Conservation (phyloP, 35 echinoderm and acorn worm genomes). For the Heliocidaris erythrogramma region DNA sequence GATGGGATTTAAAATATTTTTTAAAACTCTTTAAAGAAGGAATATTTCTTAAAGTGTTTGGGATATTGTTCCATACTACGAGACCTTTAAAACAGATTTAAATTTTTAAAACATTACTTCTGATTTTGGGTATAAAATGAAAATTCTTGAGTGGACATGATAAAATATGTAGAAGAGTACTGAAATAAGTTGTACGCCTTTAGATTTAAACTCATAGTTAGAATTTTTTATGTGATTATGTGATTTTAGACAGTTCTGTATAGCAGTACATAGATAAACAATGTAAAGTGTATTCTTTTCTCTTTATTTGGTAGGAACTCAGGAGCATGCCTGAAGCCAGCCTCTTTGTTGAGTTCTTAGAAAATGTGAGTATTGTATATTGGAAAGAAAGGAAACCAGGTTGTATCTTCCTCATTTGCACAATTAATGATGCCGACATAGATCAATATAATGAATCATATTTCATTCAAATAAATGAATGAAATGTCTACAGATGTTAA, state of each 20-base stretch:
- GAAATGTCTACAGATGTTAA: not conserved
- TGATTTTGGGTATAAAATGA: too few species aligned
- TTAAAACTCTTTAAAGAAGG: too few species aligned
- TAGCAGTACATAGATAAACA: not conserved
- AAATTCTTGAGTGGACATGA: not conserved
- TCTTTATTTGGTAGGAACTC: not conserved
- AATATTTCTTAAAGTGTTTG: too few species aligned
- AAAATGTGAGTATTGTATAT: slow-evolving; percentile 28
- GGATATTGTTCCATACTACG: too few species aligned
- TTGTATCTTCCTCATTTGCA: too few species aligned
- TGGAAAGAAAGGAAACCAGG: not conserved
- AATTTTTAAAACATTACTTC: too few species aligned
- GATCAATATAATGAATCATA: not conserved
- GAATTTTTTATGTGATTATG: too few species aligned
- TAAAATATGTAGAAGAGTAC: not conserved
- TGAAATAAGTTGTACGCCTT: not conserved
- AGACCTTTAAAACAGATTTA: too few species aligned
- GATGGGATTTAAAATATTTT: too few species aligned
- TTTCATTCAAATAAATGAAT: not conserved
- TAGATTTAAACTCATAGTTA: not conserved
- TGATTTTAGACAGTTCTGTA: too few species aligned
- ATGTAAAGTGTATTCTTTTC: not conserved
- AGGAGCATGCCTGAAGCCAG: not conserved
- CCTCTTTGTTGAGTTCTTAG: not conserved
- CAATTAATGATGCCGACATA: not conserved